Conservation (phyloP, 2,113 vertebrate genomes). For the Clarias batrachus region DNA sequence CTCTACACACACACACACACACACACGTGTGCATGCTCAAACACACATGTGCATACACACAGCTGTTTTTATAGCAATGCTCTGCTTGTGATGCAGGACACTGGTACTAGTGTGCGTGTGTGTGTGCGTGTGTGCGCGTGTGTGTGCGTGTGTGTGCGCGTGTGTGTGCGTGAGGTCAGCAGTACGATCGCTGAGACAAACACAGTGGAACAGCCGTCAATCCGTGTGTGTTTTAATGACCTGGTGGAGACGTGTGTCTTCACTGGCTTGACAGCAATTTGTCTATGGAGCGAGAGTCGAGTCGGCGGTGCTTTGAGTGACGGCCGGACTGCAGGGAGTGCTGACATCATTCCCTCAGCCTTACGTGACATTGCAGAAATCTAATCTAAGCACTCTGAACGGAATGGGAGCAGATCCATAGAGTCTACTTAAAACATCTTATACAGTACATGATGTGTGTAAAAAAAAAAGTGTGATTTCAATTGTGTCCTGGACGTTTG, state of each 20-base stretch:
- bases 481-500: too few relatives aligned
- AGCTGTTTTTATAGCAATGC: constrained; percentile 1
- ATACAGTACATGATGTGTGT: not conserved
- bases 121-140: not conserved
- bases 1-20: not conserved
- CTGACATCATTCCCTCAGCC: constrained; percentile 17
- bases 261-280: constrained; percentile 13
- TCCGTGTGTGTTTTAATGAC: constrained; percentile 6
- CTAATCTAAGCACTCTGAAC: constrained; percentile 1
- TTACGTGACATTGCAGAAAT: constrained; percentile 22
- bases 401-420: not conserved
- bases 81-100: not conserved
- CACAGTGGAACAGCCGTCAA: not conserved
- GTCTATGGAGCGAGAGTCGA: not conserved
- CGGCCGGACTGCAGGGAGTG: not conserved
- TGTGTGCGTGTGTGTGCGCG: not conserved
- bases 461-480: too few relatives aligned
- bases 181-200: not conserved
- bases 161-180: constrained; percentile 7
- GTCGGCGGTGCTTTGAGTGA: not conserved
- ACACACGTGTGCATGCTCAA: not conserved
- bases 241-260: not conserved
- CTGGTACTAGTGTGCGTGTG: constrained; percentile 6
- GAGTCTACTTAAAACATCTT: not conserved
- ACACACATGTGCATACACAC: not conserved